Base-by-base conservation (phyloP, 2,113 vertebrate genomes). In the Mionectes macconnelli region DNA sequence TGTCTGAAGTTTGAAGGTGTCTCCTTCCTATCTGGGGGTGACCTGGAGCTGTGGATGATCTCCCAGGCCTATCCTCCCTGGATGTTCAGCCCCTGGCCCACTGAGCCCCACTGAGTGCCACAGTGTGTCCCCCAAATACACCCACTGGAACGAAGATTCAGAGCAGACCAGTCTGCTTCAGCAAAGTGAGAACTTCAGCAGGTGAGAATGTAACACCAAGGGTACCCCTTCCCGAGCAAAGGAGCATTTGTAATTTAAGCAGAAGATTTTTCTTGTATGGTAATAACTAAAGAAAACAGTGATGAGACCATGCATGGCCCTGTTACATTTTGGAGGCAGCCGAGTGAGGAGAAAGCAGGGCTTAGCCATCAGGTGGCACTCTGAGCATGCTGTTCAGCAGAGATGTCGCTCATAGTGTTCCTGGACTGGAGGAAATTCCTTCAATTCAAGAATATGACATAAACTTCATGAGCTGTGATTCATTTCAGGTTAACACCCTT, bases 301-400 rank as follows among this genome's bases (percentile, higher is more conserved):
- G 28, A 31, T 53, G 68, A 84, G 45, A 12, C 37, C 56, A 39
- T 37, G 33, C 30, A 35, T 16, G 17, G 49, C 14, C 14, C 52
- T 17, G 5, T 15, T 12, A 14, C 9, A n/a, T 50, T 62, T 33
- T 55, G 45, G 31, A 84, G 68, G 31, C 37, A 62, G 50, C 55
- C 49, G 63, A 27, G 28, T 62, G 60, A 81, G 68, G 50, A 37
- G 14, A 49, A 81, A 75, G 76, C 88, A 45, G 72, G 21, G n/a
- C 17, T 95, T 25, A 22, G 77, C 96, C 96, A 94, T 94, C 49
- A 96, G 96, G 86, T 96, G 96, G 96, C 96, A 96, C 93, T 96
- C 94, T 73, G 76, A 93, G 92, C 92, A 93, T 60, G 80, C 74
- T 87, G 73, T 91, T 94, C 50, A 56, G 73, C 47, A 2, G 56